A percentile compares a stretch with the other conserved stretches of the same genome.
phyloP scores from a whole-genome alignment of 2,113 vertebrate genomes.

The Zootoca vivipara region DNA sequence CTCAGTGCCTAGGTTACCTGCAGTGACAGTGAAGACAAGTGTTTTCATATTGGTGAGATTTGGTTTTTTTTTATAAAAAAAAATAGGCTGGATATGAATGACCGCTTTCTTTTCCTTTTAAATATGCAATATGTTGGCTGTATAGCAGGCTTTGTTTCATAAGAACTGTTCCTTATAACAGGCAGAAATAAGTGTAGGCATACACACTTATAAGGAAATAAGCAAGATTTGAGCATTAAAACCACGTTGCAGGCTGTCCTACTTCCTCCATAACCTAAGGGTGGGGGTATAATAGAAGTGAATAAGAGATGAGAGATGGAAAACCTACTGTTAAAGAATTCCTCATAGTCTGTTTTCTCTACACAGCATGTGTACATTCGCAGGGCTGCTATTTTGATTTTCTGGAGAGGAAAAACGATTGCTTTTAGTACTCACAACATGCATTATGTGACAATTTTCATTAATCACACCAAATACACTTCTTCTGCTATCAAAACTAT shows the following conservation, averaged over 20 bases:
- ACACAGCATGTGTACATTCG: conserved; percentile 98
- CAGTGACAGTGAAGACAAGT: background rate
- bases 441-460: background rate
- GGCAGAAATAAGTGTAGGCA: background rate
- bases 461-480: background rate
- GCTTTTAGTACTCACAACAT: conserved; percentile 27
- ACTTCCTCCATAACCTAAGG: background rate
- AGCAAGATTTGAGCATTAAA: background rate
- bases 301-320: background rate
- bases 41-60: background rate
- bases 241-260: background rate
- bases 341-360: conserved; percentile 94
- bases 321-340: conserved; percentile 94
- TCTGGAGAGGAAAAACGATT: conserved; percentile 78
- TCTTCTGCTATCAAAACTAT: background rate
- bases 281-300: background rate
- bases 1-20: background rate
- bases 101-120: conserved; percentile 1
- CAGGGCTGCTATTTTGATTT: conserved; percentile 96
- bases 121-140: background rate
- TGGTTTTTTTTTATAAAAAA: background rate
- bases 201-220: background rate
- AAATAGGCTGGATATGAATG: background rate
- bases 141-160: background rate
- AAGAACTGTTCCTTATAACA: background rate